A percentile compares a stretch with the other conserved stretches of the same genome.
Conservation (phyloP, 2,113 vertebrate genomes). For the Sinocyclocheilus maitianheensis region DNA sequence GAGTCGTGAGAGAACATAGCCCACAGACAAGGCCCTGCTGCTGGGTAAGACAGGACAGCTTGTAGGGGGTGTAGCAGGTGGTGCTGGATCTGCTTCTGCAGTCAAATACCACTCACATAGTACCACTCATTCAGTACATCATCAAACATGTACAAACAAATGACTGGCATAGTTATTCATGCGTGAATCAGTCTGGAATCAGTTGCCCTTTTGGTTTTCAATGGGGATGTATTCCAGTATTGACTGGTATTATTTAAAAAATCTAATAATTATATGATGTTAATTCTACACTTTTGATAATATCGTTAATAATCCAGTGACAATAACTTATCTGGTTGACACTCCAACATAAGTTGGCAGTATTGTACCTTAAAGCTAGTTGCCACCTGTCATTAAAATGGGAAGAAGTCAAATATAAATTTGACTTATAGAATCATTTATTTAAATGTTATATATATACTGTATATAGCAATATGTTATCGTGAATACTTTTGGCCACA, state of each 20-base stretch:
- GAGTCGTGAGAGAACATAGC: conserved; percentile 51
- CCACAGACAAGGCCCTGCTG: conserved; percentile 31
- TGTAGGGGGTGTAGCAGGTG: conserved; percentile 53
- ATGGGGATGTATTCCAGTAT: neutral
- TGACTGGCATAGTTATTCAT: neutral
- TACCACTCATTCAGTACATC: conserved; percentile 35
- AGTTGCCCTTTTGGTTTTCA: neutral
- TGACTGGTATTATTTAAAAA: neutral
- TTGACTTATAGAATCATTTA: neutral
- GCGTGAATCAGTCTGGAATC: conserved; percentile 11
- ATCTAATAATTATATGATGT: neutral
- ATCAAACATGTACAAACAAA: conserved; percentile 29
- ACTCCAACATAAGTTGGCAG: neutral
- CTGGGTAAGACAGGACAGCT: conserved; percentile 38
- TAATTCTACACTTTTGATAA: neutral
- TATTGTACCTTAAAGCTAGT: neutral
- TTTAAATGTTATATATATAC: neutral
- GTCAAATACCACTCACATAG: conserved; percentile 10
- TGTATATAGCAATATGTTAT: too few relatives aligned
- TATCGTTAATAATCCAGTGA: neutral
- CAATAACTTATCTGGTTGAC: neutral
- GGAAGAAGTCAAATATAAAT: neutral
- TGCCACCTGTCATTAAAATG: neutral
- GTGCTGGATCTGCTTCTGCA: conserved; percentile 19
- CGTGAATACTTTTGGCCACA: neutral